Percentiles rank a stretch among this genome's conserved stretches.
Evolutionary conservation across 2,888 invertebrate genomes (phyloP).

Genomic region (Orthonevra nobilis): DNA sequence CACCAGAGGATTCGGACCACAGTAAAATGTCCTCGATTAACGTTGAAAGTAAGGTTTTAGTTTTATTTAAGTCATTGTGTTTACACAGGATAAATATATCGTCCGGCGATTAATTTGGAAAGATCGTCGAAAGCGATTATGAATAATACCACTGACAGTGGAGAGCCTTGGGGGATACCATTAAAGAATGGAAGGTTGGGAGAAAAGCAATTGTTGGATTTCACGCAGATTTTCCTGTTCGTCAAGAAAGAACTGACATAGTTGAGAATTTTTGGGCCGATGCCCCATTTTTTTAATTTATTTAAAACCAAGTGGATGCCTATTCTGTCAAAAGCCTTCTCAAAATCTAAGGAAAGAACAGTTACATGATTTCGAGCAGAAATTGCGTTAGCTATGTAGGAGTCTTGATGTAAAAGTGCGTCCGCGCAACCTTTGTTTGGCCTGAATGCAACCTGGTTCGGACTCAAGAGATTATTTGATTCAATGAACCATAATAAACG

Average conservation of each 20-base stretch:
- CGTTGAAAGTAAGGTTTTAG: not conserved
- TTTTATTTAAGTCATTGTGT: not conserved
- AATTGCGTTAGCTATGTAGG: no score
- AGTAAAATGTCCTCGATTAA: not conserved
- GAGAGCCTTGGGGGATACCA: not conserved
- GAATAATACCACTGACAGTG: not conserved
- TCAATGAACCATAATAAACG: not conserved
- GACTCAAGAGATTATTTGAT: not conserved
- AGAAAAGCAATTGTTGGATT: not conserved
- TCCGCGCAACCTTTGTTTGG: no score
- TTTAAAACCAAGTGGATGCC: not conserved
- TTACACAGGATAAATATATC: not conserved
- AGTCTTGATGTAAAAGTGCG: no score
- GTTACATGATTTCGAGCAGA: not conserved
- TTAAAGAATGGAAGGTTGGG: no score
- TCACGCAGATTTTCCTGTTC: not conserved
- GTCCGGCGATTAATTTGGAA: not conserved
- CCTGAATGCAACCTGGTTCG: not conserved
- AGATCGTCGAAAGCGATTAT: not conserved
- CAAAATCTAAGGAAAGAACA: not conserved
- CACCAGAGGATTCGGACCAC: not conserved
- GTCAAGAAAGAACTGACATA: not conserved
- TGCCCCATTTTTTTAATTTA: not conserved
- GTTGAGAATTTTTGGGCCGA: not conserved
- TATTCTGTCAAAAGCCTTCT: constrained; percentile 8